Conservation (phyloP, 2,888 invertebrate species). For the Drosophila tanythrix region DNA sequence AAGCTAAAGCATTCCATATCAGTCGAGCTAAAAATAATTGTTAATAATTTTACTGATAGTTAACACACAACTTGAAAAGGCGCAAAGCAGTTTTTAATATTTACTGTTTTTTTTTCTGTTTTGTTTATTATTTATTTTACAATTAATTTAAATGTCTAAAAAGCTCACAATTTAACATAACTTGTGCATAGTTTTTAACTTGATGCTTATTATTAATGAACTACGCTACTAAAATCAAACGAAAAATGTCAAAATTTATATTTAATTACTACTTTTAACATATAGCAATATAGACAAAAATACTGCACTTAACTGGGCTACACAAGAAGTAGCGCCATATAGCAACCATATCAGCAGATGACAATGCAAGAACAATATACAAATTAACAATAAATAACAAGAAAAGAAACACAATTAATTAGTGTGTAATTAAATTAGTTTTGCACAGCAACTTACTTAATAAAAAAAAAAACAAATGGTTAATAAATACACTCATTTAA, state of each 20-base stretch:
- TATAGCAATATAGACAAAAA: conserved; percentile 9
- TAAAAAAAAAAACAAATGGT: conserved; percentile 25
- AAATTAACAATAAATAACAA: conserved; percentile 28
- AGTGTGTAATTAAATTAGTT: conserved; percentile 47
- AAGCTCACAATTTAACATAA: conserved; percentile 35
- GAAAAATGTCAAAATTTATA: conserved; percentile 28
- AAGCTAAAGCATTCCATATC: conserved; percentile 66
- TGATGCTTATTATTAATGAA: conserved; percentile 31
- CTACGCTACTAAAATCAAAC: conserved; percentile 31
- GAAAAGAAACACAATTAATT: conserved; percentile 23
- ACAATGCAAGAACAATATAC: conserved; percentile 60
- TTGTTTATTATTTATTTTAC: conserved; percentile 47
- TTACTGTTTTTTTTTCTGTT: conserved; percentile 10
- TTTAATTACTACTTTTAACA: conserved; percentile 12
- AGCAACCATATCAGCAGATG: conserved; percentile 68
- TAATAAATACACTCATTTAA: conserved; percentile 28
- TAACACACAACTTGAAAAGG: conserved; percentile 25
- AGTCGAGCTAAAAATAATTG: conserved; percentile 22
- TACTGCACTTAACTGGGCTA: conserved; percentile 37
- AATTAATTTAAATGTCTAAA: conserved; percentile 32
- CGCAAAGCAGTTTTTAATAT: conserved; percentile 18
- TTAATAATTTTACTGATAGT: conserved; percentile 30
- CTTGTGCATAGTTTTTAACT: conserved; percentile 14
- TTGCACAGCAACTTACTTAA: conserved; percentile 55
- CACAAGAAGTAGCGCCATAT: conserved; percentile 32